These are phyloP conservation scores for Bruchidius siliquastri DNA, from an alignment of 2,888 invertebrate species.

Conservation along the genomic window DNA sequence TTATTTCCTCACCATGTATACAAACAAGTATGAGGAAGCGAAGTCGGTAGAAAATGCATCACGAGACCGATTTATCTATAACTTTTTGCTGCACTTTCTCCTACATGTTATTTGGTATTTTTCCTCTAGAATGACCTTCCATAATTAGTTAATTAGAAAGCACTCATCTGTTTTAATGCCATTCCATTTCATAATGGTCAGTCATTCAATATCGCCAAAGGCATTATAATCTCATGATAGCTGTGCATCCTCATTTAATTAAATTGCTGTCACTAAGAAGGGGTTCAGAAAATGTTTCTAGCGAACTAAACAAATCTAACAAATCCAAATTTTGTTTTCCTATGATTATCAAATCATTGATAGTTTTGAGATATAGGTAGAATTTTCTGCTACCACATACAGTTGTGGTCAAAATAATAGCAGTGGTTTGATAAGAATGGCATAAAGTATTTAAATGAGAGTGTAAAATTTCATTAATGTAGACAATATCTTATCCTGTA, in stretches of 20 bases:
- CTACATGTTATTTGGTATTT: background rate
- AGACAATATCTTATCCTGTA: too few relatives aligned
- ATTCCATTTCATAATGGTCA: background rate
- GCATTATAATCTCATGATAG: background rate
- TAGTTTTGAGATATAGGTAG: too few relatives aligned
- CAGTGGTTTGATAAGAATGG: too few relatives aligned
- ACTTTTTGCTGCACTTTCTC: background rate
- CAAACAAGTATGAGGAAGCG: background rate
- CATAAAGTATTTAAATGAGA: too few relatives aligned
- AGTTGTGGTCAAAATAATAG: too few relatives aligned
- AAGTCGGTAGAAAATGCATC: background rate
- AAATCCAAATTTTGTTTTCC: too few relatives aligned
- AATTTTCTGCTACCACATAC: too few relatives aligned
- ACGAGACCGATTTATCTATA: background rate
- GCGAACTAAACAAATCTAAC: too few relatives aligned
- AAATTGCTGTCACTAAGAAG: background rate
- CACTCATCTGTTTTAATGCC: background rate
- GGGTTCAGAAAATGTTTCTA: background rate
- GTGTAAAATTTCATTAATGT: too few relatives aligned
- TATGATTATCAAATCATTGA: too few relatives aligned
- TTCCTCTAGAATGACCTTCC: background rate
- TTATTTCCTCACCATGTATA: background rate
- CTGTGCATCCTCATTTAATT: background rate
- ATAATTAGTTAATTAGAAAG: background rate
- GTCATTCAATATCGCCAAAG: background rate